A percentile compares a stretch with the other conserved stretches of the same genome.
Conservation (phyloP, 2,888 invertebrate species). For the Pedicia rivosa region DNA sequence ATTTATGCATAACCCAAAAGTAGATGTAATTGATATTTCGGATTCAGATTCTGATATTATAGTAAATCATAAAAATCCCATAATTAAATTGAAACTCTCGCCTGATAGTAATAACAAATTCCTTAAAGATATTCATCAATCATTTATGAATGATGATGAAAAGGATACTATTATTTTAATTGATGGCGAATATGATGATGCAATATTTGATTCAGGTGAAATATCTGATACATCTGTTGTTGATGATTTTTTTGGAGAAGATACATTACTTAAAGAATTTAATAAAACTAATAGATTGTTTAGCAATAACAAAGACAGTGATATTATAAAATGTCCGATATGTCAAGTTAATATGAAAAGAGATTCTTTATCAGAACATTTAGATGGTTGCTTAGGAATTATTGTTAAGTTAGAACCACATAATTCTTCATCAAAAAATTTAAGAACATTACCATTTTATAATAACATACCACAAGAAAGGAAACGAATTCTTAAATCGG, state of each 20-base stretch:
- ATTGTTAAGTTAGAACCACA: constrained; percentile 16
- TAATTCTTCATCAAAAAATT: constrained; percentile 1
- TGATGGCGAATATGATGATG: constrained; percentile 20
- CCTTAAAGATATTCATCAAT: constrained; percentile 23
- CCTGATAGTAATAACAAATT: too few species aligned
- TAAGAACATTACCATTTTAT: constrained; percentile 3
- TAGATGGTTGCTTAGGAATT: constrained; percentile 27
- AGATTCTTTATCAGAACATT: constrained; percentile 20
- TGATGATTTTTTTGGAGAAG: constrained; percentile 25
- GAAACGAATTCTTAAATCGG: constrained; percentile 15
- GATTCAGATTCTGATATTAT: neutral
- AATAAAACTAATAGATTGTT: constrained; percentile 20
- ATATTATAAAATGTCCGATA: constrained; percentile 27
- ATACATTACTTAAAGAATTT: constrained; percentile 23
- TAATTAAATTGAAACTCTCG: neutral
- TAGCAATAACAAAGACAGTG: constrained; percentile 17
- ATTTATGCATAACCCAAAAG: constrained; percentile 13
- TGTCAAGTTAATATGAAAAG: constrained; percentile 25
- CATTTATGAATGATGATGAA: constrained; percentile 19
- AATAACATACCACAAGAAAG: constrained; percentile 2
- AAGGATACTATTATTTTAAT: constrained; percentile 24
- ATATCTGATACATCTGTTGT: constrained; percentile 23
- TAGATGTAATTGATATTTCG: constrained; percentile 3
- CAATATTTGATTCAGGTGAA: constrained; percentile 14
- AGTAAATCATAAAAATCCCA: neutral